These are phyloP conservation scores for Pterocles burchelli DNA, from an alignment of 2,113 vertebrate species.

Conservation along the genomic window DNA sequence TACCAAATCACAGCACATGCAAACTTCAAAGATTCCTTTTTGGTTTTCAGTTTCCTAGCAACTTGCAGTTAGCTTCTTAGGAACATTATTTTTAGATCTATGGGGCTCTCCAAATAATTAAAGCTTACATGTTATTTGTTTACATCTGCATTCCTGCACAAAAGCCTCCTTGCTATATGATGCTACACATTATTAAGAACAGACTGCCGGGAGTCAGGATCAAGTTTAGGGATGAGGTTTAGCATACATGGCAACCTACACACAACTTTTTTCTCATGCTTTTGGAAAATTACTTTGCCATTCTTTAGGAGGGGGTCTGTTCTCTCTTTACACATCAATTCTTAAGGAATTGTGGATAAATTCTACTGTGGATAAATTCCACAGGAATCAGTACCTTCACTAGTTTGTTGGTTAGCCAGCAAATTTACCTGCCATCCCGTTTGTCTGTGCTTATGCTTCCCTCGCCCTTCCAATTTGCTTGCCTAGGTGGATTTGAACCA, in stretches of 20 bases:
- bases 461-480: slow-evolving; percentile 87
- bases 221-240: background rate
- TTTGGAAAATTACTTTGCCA: background rate
- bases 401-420: background rate
- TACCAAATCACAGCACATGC: background rate
- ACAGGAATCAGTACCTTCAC: background rate
- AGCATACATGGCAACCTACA: background rate
- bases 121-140: background rate
- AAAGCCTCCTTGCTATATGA: background rate
- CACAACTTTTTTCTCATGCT: background rate
- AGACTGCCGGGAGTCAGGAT: background rate
- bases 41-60: background rate
- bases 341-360: background rate
- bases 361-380: background rate
- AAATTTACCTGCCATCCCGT: slow-evolving; percentile 85
- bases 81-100: background rate
- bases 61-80: background rate
- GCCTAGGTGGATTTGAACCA: slow-evolving; percentile 76
- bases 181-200: background rate
- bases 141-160: background rate
- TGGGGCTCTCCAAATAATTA: background rate
- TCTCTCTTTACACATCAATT: background rate
- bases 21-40: background rate
- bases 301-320: background rate
- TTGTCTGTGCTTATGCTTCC: slow-evolving; percentile 83